Conservation (phyloP, 2,113 vertebrate species). For the Agelaius phoeniceus region DNA sequence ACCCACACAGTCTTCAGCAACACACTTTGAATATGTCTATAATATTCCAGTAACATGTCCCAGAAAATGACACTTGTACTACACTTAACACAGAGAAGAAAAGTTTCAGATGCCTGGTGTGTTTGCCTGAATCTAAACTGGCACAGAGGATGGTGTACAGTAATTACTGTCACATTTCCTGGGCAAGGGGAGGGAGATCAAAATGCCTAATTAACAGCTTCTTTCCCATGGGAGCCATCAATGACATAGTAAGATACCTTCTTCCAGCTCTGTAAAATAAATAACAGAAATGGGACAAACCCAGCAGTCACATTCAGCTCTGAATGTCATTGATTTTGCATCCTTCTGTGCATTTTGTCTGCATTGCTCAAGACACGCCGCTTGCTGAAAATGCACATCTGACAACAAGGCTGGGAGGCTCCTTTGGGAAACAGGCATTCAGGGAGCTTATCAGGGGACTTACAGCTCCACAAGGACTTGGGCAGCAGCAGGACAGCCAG, state of each 20-base stretch:
- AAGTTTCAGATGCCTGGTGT: not conserved
- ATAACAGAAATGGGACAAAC: not conserved
- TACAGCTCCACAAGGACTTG: not conserved
- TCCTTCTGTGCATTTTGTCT: not conserved
- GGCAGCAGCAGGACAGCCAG: not conserved
- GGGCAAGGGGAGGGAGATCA: not conserved
- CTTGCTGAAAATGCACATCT: not conserved
- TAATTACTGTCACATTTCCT: slow-evolving; percentile 46
- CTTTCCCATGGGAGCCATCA: not conserved
- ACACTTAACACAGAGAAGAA: not conserved
- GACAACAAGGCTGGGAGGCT: not conserved
- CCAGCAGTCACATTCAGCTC: not conserved
- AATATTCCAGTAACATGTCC: not conserved
- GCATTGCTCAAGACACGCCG: not conserved
- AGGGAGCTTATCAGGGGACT: not conserved
- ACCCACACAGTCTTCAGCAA: not conserved
- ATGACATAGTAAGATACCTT: not conserved
- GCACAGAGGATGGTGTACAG: not conserved
- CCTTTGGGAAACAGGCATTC: not conserved
- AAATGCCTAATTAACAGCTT: slow-evolving; percentile 41
- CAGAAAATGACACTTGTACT: not conserved
- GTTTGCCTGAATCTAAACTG: not conserved
- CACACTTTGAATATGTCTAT: not conserved
- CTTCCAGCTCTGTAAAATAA: not conserved
- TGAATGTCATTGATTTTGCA: not conserved